A percentile compares a stretch with the other conserved stretches of the same genome.
phyloP scores from a whole-genome alignment of 2,113 vertebrate species.

The Peromyscus leucopus region DNA sequence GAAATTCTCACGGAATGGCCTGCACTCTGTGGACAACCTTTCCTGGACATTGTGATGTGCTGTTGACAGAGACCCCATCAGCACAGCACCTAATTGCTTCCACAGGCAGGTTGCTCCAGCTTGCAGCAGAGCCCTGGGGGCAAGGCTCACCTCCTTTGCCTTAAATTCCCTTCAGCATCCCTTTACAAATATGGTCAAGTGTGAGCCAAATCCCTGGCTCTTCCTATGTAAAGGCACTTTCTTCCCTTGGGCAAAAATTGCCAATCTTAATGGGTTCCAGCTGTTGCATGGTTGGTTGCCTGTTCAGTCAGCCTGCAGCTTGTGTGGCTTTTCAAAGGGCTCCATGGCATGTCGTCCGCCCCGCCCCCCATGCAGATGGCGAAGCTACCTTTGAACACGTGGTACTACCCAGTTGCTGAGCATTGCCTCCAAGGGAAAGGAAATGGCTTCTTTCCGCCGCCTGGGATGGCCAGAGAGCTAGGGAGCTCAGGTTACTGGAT shows the following conservation, averaged over 20 bases:
- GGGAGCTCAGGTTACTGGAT: constrained; percentile 72
- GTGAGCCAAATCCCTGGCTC: constrained; percentile 53
- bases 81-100: constrained; percentile 57
- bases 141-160: constrained; percentile 24
- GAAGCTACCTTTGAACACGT: constrained; percentile 21
- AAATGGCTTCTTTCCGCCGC: constrained; percentile 59
- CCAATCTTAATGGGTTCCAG: constrained; percentile 72
- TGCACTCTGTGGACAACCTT: neutral
- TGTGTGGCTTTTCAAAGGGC: constrained; percentile 68
- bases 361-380: neutral
- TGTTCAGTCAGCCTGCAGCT: constrained; percentile 36
- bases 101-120: neutral
- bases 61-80: constrained; percentile 17
- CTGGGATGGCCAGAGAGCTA: neutral
- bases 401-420: neutral
- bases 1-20: neutral
- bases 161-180: constrained; percentile 51
- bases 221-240: constrained; percentile 61
- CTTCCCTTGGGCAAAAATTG: constrained; percentile 49
- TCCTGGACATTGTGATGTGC: neutral
- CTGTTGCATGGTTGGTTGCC: constrained; percentile 36
- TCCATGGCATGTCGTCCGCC: neutral
- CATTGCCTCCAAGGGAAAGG: constrained; percentile 56
- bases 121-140: neutral
- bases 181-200: constrained; percentile 51